These are phyloP conservation scores for Chunga burmeisteri DNA, from an alignment of 2,113 vertebrate species.

Conservation along the genomic window DNA sequence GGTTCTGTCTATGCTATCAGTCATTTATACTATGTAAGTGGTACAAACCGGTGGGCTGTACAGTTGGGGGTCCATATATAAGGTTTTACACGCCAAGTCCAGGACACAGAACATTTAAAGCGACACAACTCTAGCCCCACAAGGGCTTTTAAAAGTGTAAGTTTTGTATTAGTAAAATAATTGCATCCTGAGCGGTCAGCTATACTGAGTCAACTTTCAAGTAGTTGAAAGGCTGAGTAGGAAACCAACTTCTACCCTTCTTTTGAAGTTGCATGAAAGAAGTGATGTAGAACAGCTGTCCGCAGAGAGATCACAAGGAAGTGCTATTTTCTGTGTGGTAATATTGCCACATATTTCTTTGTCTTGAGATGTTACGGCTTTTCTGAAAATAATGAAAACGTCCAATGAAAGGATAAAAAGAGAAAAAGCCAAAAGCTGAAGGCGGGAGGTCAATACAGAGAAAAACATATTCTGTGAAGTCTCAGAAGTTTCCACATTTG, in stretches of 20 bases:
- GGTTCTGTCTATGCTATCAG: background rate
- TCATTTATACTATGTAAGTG: background rate
- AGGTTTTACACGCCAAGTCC: background rate
- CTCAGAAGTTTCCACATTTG: background rate
- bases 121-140: background rate
- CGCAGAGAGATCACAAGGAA: background rate
- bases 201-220: background rate
- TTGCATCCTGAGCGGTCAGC: background rate
- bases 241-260: background rate
- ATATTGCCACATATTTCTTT: background rate
- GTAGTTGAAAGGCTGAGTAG: background rate
- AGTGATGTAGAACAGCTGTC: conserved; percentile 33
- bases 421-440: background rate
- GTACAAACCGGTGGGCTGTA: background rate
- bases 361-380: background rate
- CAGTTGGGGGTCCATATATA: background rate
- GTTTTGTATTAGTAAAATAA: background rate
- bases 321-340: background rate
- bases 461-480: background rate
- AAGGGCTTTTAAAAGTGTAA: background rate
- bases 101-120: background rate
- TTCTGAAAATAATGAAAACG: background rate
- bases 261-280: background rate
- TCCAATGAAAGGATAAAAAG: background rate
- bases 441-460: background rate